phyloP scores from a whole-genome alignment of 2,113 vertebrate genomes.

The Vanacampus margaritifer region DNA sequence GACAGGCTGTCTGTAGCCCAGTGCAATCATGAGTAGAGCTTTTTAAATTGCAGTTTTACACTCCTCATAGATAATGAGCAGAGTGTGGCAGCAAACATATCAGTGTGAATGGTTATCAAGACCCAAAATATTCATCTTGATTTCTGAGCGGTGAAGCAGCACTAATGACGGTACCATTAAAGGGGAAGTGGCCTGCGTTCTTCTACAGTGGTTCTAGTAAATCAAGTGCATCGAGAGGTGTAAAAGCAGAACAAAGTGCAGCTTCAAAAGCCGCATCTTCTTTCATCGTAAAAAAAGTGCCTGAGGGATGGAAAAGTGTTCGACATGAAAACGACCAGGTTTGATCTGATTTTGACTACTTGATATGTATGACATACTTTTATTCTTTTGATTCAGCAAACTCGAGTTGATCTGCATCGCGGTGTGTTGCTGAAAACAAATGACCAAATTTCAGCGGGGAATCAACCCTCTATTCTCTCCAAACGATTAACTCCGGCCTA shows the following conservation, averaged over 20 bases:
- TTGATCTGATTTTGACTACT: conserved; percentile 4
- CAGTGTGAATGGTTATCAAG: conserved; percentile 7
- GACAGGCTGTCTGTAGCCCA: background rate
- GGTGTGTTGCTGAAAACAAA: conserved; percentile 19
- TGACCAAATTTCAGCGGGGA: conserved; percentile 10
- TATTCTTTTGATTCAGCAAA: conserved; percentile 10
- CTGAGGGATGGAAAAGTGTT: background rate
- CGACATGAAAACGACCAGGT: conserved; percentile 5
- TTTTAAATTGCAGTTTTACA: background rate
- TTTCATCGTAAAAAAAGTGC: conserved; percentile 10
- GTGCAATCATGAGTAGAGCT: background rate
- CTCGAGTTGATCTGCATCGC: conserved; percentile 8
- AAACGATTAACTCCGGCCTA: background rate
- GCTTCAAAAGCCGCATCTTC: background rate
- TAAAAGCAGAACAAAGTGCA: conserved; percentile 1
- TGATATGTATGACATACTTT: conserved; percentile 10
- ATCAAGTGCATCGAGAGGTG: conserved; percentile 6
- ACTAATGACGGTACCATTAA: background rate
- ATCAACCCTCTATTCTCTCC: background rate
- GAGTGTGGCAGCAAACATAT: background rate
- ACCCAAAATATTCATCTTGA: conserved; percentile 5
- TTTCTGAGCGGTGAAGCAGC: background rate
- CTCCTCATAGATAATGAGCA: background rate
- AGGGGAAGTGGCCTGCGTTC: background rate
- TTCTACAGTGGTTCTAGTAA: background rate